Evolutionary conservation across 2,113 vertebrate species (phyloP).

Genomic region (Nothoprocta perdicaria): DNA sequence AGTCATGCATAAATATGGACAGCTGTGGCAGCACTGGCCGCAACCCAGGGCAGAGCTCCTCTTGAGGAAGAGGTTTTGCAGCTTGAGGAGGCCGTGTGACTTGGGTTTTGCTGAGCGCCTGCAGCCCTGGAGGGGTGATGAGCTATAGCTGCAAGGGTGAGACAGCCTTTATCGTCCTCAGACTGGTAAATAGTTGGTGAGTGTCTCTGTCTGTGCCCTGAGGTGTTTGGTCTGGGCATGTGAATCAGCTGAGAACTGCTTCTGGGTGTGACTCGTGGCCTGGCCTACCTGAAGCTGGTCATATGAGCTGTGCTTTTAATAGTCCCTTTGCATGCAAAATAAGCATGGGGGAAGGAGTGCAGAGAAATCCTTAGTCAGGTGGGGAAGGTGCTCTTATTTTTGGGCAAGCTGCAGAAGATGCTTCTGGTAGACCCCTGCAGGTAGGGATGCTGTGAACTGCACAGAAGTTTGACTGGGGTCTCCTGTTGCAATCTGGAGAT

Average conservation of each 20-base stretch:
- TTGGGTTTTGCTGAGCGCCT: not conserved
- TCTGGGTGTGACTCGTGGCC: not conserved
- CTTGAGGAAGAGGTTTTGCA: not conserved
- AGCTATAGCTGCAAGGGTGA: rapidly evolving
- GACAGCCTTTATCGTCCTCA: not conserved
- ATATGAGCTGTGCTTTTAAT: not conserved
- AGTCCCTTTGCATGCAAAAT: not conserved
- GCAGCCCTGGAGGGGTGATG: not conserved
- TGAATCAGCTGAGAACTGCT: not conserved
- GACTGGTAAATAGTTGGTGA: not conserved
- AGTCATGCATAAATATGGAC: not conserved
- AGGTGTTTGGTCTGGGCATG: not conserved
- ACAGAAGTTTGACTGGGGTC: not conserved
- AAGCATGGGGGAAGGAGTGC: not conserved
- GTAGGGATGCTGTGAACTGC: not conserved
- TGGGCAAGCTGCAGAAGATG: not conserved
- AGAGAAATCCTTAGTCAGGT: not conserved
- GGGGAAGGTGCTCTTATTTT: not conserved
- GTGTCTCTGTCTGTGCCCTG: not conserved
- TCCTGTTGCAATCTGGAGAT: not conserved
- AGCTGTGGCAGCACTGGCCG: not conserved
- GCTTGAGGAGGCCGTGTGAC: not conserved
- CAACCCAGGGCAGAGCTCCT: slow-evolving; percentile 18
- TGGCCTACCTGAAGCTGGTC: not conserved
- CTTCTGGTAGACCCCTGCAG: not conserved